Percentiles rank a stretch among this genome's conserved stretches.
Evolutionary conservation across 1,140 invertebrate genomes (phyloP).

Genomic region (Atta colombica): DNA sequence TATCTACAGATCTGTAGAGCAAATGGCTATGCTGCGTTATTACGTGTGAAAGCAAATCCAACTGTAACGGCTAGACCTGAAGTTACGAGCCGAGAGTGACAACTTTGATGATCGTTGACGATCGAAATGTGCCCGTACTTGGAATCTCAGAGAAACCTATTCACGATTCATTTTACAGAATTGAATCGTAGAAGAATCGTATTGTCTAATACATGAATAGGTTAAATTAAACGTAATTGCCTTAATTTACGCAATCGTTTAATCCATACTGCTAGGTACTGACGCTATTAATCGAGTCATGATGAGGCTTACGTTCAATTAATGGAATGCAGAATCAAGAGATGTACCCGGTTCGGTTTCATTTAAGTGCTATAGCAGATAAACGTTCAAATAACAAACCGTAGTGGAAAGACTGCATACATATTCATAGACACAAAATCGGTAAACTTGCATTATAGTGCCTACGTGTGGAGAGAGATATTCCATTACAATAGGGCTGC

Average conservation of each 20-base stretch:
- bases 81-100: conserved; percentile 48
- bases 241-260: background rate
- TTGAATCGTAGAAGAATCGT: background rate
- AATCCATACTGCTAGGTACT: background rate
- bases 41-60: conserved; percentile 55
- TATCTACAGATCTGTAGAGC: conserved; percentile 26
- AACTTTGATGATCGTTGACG: conserved; percentile 29
- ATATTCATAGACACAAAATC: conserved; percentile 21
- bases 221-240: background rate
- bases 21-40: conserved; percentile 57
- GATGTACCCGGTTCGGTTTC: conserved; percentile 13
- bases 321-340: conserved; percentile 34
- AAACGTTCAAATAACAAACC: conserved; percentile 54
- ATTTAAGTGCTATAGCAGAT: conserved; percentile 63
- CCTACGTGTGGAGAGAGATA: conserved; percentile 13
- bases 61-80: background rate
- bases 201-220: background rate
- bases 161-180: background rate
- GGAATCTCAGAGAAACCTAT: background rate
- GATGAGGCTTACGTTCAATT: background rate
- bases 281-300: background rate
- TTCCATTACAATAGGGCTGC: conserved; percentile 43
- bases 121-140: background rate
- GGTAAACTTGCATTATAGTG: background rate
- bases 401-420: conserved; percentile 31